Percentiles rank a stretch among this genome's conserved stretches.
Evolutionary conservation across 2,113 vertebrate genomes (phyloP).

Genomic region (Corythaeola cristata): DNA sequence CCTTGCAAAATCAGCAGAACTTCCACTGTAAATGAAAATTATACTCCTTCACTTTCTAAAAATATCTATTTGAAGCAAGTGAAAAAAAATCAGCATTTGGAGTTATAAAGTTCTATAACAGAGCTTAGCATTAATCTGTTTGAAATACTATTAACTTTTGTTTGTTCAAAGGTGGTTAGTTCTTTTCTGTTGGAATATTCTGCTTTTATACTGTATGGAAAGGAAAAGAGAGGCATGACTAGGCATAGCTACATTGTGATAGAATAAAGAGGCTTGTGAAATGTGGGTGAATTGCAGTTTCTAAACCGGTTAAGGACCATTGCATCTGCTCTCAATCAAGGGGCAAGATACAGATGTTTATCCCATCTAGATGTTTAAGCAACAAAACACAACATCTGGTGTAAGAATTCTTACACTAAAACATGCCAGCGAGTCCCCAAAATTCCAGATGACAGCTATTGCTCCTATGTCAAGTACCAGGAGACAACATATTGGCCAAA

Average conservation of each 20-base stretch:
- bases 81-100: neutral
- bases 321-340: neutral
- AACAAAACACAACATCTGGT: neutral
- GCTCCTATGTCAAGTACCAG: neutral
- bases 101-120: neutral
- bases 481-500: neutral
- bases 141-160: neutral
- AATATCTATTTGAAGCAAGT: neutral
- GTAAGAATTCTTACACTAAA: neutral
- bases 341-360: neutral
- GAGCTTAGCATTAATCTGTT: neutral
- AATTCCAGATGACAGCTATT: neutral
- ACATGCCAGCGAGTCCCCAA: neutral
- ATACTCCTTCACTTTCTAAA: neutral
- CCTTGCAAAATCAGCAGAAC: neutral
- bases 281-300: neutral
- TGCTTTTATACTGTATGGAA: neutral
- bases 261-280: neutral
- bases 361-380: neutral
- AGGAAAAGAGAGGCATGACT: neutral
- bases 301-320: neutral
- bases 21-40: neutral
- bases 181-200: neutral
- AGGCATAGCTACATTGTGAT: neutral
- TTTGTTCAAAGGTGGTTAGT: neutral